Percentiles rank a stretch among this genome's conserved stretches.
phyloP scores from a whole-genome alignment of 2,113 vertebrate genomes.

The Etheostoma cragini region DNA sequence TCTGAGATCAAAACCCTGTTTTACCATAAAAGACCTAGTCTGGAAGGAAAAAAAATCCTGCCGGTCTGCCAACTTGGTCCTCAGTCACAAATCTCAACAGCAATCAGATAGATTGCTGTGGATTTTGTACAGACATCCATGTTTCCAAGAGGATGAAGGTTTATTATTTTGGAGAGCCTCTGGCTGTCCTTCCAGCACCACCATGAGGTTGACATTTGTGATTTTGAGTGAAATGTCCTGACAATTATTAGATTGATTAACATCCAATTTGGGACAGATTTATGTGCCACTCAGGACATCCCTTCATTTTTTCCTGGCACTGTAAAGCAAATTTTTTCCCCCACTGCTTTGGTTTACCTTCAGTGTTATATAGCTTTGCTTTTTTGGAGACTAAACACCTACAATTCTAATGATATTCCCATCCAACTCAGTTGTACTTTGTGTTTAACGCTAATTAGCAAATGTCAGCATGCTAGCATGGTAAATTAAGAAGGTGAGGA shows the following conservation, averaged over 20 bases:
- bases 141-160: neutral
- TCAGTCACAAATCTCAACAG: neutral
- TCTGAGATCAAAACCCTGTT: slow-evolving; percentile 5
- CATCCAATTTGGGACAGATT: neutral
- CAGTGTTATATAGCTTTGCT: neutral
- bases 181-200: neutral
- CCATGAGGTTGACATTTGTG: neutral
- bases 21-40: neutral
- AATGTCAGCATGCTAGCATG: neutral
- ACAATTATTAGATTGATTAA: neutral
- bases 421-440: neutral
- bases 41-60: neutral
- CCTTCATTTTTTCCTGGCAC: no score
- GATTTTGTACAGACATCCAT: neutral
- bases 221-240: neutral
- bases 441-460: neutral
- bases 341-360: no score
- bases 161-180: neutral
- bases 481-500: neutral
- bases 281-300: neutral
- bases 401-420: neutral
- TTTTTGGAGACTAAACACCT: neutral
- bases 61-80: neutral
- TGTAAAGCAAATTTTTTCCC: no score
- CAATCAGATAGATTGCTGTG: neutral